phyloP scores from a whole-genome alignment of 2,888 invertebrate species.

The Phyllotreta striolata region DNA sequence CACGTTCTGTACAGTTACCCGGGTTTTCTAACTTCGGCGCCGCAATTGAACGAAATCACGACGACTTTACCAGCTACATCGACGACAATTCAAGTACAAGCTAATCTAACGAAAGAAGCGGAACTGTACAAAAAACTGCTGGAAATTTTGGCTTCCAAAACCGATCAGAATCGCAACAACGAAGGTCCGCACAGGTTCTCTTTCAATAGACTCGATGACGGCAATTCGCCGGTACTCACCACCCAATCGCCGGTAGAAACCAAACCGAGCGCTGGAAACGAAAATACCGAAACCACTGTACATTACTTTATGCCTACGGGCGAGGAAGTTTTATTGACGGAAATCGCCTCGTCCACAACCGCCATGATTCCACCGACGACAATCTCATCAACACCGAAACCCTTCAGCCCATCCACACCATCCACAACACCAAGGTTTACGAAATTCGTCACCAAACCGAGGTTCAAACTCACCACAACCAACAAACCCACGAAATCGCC shows the following conservation, averaged over 20 bases:
- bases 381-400: slow-evolving; percentile 20
- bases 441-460: too few relatives aligned
- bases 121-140: slow-evolving; percentile 53
- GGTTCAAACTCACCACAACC: neutral
- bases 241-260: neutral
- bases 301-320: slow-evolving; percentile 48
- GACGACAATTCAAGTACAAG: slow-evolving; percentile 12
- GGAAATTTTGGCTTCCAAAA: slow-evolving; percentile 49
- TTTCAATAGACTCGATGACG: neutral
- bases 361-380: slow-evolving; percentile 16
- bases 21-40: slow-evolving; percentile 41
- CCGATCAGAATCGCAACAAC: slow-evolving; percentile 39
- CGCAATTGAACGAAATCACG: slow-evolving; percentile 18
- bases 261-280: neutral
- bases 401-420: slow-evolving; percentile 14
- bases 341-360: slow-evolving; percentile 13
- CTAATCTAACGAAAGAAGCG: slow-evolving; percentile 48
- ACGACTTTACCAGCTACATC: neutral
- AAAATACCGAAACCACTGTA: slow-evolving; percentile 40
- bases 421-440: slow-evolving; percentile 24
- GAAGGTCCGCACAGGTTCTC: slow-evolving; percentile 32
- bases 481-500: slow-evolving; percentile 1
- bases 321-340: slow-evolving; percentile 35
- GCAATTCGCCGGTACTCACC: slow-evolving; percentile 14
- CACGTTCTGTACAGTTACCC: slow-evolving; percentile 51